phyloP scores from a whole-genome alignment of 2,113 vertebrate species.

The Archilochus colubris region DNA sequence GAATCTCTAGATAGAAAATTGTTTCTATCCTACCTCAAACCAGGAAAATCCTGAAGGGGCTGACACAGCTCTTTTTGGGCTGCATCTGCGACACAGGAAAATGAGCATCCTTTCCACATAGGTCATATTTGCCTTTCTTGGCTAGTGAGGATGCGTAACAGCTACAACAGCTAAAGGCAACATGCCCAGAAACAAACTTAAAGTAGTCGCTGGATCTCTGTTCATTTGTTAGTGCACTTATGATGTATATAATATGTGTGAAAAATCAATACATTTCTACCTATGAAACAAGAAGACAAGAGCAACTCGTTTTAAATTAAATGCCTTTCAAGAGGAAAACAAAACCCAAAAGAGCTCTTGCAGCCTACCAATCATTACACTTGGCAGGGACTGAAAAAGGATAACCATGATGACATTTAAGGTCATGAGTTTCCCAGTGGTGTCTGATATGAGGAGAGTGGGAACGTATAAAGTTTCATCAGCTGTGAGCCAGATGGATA shows the following conservation, averaged over 20 bases:
- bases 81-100: neutral
- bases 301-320: neutral
- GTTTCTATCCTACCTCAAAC: too few relatives aligned
- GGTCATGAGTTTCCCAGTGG: neutral
- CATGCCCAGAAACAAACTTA: neutral
- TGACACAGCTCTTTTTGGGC: neutral
- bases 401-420: neutral
- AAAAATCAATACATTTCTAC: neutral
- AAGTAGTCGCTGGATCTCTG: neutral
- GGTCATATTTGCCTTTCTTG: neutral
- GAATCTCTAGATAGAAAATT: too few relatives aligned
- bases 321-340: neutral
- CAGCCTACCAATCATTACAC: neutral
- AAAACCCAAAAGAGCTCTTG: neutral
- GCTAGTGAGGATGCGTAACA: neutral
- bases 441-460: neutral
- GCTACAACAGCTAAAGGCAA: neutral
- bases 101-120: neutral
- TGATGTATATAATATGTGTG: neutral
- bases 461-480: neutral
- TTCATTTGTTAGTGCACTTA: neutral
- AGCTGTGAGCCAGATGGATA: conserved; percentile 29
- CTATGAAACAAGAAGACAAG: neutral
- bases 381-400: neutral
- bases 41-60: neutral